These are phyloP conservation scores for Hydractinia echinata DNA, from an alignment of 30 jellyfish, hydroid and myxozoan genomes.

Conservation along the genomic window DNA sequence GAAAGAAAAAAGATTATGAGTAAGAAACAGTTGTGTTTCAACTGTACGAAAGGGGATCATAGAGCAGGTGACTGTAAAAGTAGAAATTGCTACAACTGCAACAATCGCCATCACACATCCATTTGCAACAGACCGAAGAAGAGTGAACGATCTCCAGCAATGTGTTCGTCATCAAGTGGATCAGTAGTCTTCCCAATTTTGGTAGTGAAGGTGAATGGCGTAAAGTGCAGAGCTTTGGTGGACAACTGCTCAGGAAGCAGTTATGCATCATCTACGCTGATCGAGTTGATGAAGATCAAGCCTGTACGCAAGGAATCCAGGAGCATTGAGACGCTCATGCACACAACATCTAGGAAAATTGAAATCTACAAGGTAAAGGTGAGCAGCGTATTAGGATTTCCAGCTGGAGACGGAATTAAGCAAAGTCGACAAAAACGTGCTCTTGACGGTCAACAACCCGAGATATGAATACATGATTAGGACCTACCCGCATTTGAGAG, in stretches of 20 bases:
- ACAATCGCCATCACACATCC: conserved; percentile 40
- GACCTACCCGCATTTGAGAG: conserved; percentile 5
- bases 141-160: conserved; percentile 14
- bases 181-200: conserved; percentile 37
- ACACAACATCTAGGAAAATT: neutral
- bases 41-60: too few relatives aligned
- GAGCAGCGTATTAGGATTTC: too few relatives aligned
- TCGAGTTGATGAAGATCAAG: conserved; percentile 13
- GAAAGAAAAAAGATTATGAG: too few relatives aligned
- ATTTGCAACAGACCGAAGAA: conserved; percentile 38
- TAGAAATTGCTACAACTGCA: too few relatives aligned
- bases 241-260: conserved; percentile 71
- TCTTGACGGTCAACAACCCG: too few relatives aligned
- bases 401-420: neutral
- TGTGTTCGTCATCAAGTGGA: conserved; percentile 43
- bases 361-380: too few relatives aligned
- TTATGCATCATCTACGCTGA: conserved; percentile 47
- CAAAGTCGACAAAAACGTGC: too few relatives aligned
- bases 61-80: too few relatives aligned
- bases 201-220: conserved; percentile 42
- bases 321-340: conserved; percentile 40
- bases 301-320: conserved; percentile 45
- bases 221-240: conserved; percentile 48
- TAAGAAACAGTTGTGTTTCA: too few relatives aligned
- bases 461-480: too few relatives aligned